Conservation (phyloP, 1,140 invertebrate species). For the Platorchestia sp. region DNA sequence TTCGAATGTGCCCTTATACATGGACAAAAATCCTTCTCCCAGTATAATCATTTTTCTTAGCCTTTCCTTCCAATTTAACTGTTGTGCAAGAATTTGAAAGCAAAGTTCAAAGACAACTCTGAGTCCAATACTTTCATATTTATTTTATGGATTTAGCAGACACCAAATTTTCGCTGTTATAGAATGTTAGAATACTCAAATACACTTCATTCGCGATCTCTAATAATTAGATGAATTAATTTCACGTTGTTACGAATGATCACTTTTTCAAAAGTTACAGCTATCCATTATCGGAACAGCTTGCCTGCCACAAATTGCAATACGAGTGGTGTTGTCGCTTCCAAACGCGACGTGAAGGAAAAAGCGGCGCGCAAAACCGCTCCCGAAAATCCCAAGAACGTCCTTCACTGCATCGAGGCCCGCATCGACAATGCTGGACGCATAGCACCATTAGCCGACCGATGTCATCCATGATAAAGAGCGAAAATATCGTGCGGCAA, state of each 20-base stretch:
- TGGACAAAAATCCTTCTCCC: too few species aligned
- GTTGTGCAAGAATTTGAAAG: too few species aligned
- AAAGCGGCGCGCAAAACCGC: neutral
- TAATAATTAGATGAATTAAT: neutral
- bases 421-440: constrained; percentile 42
- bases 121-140: too few species aligned
- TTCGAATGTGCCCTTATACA: too few species aligned
- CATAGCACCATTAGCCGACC: constrained; percentile 42
- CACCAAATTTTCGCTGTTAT: neutral
- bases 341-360: neutral
- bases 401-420: neutral
- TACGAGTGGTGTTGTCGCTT: neutral
- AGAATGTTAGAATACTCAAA: neutral
- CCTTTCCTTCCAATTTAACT: too few species aligned
- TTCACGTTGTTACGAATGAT: neutral
- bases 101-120: too few species aligned
- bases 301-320: neutral
- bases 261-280: neutral
- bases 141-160: too few species aligned
- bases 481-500: constrained; percentile 34
- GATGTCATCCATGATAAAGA: constrained; percentile 53
- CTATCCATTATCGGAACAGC: neutral
- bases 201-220: neutral
- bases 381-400: constrained; percentile 7
- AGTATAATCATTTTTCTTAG: too few species aligned